Conservation (phyloP, 2,888 invertebrate genomes). For the Agonopterix arenella region DNA sequence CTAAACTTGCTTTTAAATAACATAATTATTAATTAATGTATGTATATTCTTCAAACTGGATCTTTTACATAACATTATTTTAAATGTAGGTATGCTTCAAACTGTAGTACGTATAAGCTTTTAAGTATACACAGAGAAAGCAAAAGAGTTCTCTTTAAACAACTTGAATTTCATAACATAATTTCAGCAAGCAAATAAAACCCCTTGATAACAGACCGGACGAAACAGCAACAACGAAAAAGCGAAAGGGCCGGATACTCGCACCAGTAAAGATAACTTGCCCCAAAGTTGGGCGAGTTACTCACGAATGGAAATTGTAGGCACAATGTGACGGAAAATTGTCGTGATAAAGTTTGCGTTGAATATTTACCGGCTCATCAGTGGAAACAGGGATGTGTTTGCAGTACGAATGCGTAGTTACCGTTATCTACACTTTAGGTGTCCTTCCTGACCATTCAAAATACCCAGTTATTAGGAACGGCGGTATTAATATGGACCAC, state of each 20-base stretch:
- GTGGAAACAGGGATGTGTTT: background rate
- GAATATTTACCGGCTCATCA: background rate
- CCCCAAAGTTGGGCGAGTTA: background rate
- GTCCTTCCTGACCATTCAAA: no score
- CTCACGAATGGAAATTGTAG: conserved; percentile 1
- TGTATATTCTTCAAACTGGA: no score
- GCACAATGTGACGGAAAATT: conserved; percentile 1
- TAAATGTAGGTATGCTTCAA: no score
- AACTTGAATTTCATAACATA: background rate
- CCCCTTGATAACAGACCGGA: conserved; percentile 4
- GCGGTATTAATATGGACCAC: no score
- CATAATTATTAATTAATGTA: no score
- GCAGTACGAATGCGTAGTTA: no score
- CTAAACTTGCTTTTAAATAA: no score
- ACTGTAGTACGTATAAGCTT: no score
- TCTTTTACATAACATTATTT: no score
- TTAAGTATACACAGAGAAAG: no score
- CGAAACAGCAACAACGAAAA: background rate
- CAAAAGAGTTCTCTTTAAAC: background rate
- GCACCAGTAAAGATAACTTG: conserved; percentile 6
- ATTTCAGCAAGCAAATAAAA: conserved; percentile 2
- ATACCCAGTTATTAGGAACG: no score
- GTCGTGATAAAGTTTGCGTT: conserved; percentile 2
- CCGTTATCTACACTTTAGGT: no score
- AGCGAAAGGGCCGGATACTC: background rate